Conservation (phyloP, 1,140 invertebrate species). For the Cecropterus lyciades region DNA sequence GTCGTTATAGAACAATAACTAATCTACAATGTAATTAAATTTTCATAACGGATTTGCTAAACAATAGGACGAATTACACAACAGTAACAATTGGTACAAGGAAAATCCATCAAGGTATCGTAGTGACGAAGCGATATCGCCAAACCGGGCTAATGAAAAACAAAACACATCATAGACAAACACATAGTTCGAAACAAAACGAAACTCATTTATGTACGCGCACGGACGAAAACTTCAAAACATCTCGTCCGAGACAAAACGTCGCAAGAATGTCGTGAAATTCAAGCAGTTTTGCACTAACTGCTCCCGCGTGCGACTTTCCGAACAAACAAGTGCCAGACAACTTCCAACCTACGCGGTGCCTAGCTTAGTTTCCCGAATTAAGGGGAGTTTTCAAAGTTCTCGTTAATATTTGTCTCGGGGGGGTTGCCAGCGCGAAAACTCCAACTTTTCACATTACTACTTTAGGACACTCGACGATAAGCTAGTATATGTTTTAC, state of each 20-base stretch:
- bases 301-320: slow-evolving; percentile 29
- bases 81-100: too few relatives aligned
- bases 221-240: slow-evolving; percentile 14
- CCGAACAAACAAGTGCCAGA: slow-evolving; percentile 25
- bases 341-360: slow-evolving; percentile 37
- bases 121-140: neutral
- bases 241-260: slow-evolving; percentile 14
- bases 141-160: neutral
- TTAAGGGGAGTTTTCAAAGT: slow-evolving; percentile 40
- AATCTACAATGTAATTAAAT: too few relatives aligned
- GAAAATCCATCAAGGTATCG: neutral
- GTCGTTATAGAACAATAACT: too few relatives aligned
- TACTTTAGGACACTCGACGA: slow-evolving; percentile 32
- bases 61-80: neutral
- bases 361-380: slow-evolving; percentile 37
- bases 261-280: slow-evolving; percentile 34
- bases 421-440: slow-evolving; percentile 27
- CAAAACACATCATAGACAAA: neutral
- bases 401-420: slow-evolving; percentile 43
- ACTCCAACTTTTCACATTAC: slow-evolving; percentile 41
- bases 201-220: slow-evolving; percentile 5
- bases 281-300: slow-evolving; percentile 19
- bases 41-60: too few relatives aligned
- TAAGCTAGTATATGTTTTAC: slow-evolving; percentile 37
- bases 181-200: neutral